Evolutionary conservation across 2,888 invertebrate genomes (phyloP), one percentile per base, ranked within the genome.

Genomic region (Melanchra persicariae): DNA sequence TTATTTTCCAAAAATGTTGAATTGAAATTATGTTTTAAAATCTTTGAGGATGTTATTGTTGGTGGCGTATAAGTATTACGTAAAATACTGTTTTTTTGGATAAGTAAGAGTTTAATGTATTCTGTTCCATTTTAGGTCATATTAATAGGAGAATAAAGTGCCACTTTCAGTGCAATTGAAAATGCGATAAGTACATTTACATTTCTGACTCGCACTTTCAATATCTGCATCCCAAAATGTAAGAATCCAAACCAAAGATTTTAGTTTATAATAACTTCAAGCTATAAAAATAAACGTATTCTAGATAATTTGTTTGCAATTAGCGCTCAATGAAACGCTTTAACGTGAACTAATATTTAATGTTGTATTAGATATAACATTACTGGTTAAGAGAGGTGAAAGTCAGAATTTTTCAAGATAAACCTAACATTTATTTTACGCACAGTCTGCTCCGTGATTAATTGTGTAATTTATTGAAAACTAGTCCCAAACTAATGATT

Each of bases 251-350:
- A 43, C 73, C 63, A 77, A 77, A 77, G 17, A 67, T 63, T 59
- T 62, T 37, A 66, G 55, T 81, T 66, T 10, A 10, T 57, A 51
- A 51, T 47, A 52, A 64, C 8, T 66, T 57, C 40, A 60, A 71
- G 34, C 26, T 51, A 67, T 66, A 63, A 54, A 57, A 43, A 40
- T 58, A 49, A 71, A 66, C 19, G 60, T 73, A 62, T 57, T 37
- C 49, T 64, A 70, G 54, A 70, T 72, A 71, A 54, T 72, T 84
- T 63, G 43, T 85, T 85, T 84, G 73, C 74, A 76, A 74, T 82
- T 85, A 85, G 84, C 86, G 84, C 84, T 86, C 84, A 86, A 84
- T 55, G 37, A 85, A 82, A 80, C 73, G 84, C 84, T 85, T 86
- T 84, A 84, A 84, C 19, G 54, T 73, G 51, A 80, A 74, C n/a